Percentiles rank a stretch among this genome's conserved stretches.
Evolutionary conservation across 2,113 vertebrate genomes (phyloP).

Genomic region (Phasianus colchicus): DNA sequence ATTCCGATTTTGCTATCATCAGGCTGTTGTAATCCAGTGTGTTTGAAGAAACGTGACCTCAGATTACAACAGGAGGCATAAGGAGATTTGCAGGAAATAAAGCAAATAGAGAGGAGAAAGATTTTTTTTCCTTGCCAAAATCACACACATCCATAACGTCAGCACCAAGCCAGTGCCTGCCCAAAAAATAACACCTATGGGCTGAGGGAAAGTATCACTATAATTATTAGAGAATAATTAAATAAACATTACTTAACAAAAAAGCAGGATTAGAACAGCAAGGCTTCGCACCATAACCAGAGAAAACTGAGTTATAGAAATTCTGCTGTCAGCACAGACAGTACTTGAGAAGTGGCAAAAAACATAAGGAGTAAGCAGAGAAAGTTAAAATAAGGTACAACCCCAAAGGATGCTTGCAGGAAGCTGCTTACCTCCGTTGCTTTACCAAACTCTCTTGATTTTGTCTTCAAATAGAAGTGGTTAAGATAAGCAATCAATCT

Average conservation of each 20-base stretch:
- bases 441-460: not conserved
- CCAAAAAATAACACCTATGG: not conserved
- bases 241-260: not conserved
- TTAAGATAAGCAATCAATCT: not conserved
- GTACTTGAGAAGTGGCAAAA: not conserved
- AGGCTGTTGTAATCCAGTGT: not conserved
- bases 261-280: not conserved
- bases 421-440: not conserved
- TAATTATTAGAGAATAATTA: not conserved
- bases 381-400: not conserved
- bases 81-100: not conserved
- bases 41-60: not conserved
- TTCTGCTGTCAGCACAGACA: not conserved
- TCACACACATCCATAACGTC: not conserved
- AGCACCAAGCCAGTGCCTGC: not conserved
- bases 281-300: not conserved
- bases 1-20: not conserved
- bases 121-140: not conserved
- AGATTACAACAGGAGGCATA: rapidly evolving
- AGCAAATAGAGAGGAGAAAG: not conserved
- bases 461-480: not conserved
- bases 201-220: not conserved
- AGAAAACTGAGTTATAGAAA: not conserved
- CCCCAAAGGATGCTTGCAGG: not conserved
- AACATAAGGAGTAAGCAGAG: not conserved